Evolutionary conservation across 2,888 invertebrate species (phyloP).

Genomic region (Lasioglossum vierecki): DNA sequence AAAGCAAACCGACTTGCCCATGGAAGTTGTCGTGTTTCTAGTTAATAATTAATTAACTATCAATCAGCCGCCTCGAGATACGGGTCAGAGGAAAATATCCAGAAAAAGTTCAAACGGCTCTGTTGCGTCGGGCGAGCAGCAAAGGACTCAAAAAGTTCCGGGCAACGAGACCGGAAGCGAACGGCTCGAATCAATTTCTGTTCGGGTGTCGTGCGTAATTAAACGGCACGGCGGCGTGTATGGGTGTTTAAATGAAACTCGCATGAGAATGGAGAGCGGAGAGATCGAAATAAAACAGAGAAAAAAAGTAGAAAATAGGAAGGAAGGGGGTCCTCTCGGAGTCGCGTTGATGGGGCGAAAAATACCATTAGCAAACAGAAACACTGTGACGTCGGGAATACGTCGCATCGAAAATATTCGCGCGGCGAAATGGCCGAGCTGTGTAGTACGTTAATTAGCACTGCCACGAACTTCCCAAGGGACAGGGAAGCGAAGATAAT

Average conservation of each 20-base stretch:
- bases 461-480: constrained; percentile 66
- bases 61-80: not conserved
- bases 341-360: not conserved
- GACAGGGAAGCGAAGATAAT: constrained; percentile 69
- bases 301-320: not conserved
- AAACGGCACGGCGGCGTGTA: not conserved
- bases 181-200: not conserved
- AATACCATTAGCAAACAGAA: constrained; percentile 19
- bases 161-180: not conserved
- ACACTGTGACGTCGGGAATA: constrained; percentile 30
- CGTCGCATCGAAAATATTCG: constrained; percentile 64
- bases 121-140: not conserved
- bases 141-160: not conserved
- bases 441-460: constrained; percentile 69
- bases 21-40: not conserved
- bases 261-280: not conserved
- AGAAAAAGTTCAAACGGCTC: not conserved
- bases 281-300: not conserved
- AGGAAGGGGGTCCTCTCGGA: not conserved
- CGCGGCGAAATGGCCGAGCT: constrained; percentile 65
- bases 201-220: not conserved
- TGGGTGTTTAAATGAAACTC: constrained; percentile 33
- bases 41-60: not conserved
- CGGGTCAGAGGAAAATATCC: not conserved
- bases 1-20: not conserved